Percentiles rank a stretch among this genome's conserved stretches.
These are phyloP conservation scores for Ia io DNA, from an alignment of 2,113 vertebrate species.

Conservation along the genomic window DNA sequence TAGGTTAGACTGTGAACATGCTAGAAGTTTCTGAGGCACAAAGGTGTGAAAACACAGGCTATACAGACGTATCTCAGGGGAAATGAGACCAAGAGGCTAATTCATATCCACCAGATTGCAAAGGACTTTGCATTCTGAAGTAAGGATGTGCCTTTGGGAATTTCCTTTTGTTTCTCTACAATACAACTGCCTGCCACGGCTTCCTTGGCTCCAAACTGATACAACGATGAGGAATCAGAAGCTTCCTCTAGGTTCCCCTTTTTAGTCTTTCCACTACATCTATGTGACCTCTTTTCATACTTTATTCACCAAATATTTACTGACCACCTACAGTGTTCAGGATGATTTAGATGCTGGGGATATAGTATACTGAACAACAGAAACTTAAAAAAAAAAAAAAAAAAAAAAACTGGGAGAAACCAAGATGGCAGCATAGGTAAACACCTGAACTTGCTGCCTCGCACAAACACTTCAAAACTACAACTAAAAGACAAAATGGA, in stretches of 20 bases:
- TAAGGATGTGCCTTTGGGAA: background rate
- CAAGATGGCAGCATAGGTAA: too few species aligned
- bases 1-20: background rate
- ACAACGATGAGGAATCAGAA: background rate
- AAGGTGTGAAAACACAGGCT: conserved; percentile 12
- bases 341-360: background rate
- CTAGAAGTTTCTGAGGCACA: background rate
- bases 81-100: background rate
- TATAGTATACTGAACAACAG: background rate
- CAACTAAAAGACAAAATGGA: too few species aligned
- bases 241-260: background rate
- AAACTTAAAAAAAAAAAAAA: background rate
- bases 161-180: conserved; percentile 34
- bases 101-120: background rate
- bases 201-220: background rate
- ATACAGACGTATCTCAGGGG: background rate
- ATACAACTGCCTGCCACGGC: background rate
- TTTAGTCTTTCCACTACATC: background rate
- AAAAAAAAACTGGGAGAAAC: too few species aligned
- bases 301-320: background rate
- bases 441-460: too few species aligned
- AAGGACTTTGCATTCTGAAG: conserved; percentile 23
- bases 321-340: background rate
- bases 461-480: too few species aligned
- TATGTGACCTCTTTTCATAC: background rate